Evolutionary conservation across 2,797 vertebrate species (phyloP), one percentile per base, ranked within the genome.

Genomic region (Pelodytes ibericus): DNA sequence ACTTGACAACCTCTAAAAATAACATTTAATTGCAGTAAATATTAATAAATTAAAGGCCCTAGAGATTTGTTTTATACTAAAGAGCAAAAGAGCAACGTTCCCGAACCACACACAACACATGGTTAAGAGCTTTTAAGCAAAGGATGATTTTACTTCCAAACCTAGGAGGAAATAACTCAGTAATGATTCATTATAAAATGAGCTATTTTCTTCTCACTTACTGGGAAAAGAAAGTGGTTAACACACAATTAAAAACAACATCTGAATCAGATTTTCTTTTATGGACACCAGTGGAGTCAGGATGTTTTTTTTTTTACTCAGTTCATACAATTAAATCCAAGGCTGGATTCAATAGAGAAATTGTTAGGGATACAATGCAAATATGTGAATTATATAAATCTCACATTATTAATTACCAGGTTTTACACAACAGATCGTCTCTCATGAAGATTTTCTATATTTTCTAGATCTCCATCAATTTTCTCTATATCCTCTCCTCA

Each of bases 221-320:
- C 20, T 64, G 22, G 36, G 24, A 39, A 44, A 20, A 44, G 26
- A 64, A 41, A 15, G 8, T 60, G 53, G 33, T 57, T 27, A 10
- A 22, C 51, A 57, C 51, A 30, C 24, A 27, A 58, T 70, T 25
- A 73, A 18, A 64, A 66, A 2, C 4, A 63, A 39, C 49, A 65
- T 57, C 61, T 74, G 31, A 65, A 29, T 57, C 39, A 20, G 11
- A 74, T 57, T 65, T 44, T 15, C 33, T 64, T 64, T 20, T 24
- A 64, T 30, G 61, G 57, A 71, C 51, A 57, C 24, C 22, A 31
- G 9, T 18, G 20, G 27, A 51, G 60, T 33, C 59, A 44, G 47
- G 22, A 47, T 26, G 58, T 72, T 61, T 24, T 24, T 36, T 73
- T 51, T 74, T 9, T 6, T 36, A n/a, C n/a, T 15, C 16, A 26